phyloP scores from a whole-genome alignment of 2,888 invertebrate species.

The Cheilosia vernalis region DNA sequence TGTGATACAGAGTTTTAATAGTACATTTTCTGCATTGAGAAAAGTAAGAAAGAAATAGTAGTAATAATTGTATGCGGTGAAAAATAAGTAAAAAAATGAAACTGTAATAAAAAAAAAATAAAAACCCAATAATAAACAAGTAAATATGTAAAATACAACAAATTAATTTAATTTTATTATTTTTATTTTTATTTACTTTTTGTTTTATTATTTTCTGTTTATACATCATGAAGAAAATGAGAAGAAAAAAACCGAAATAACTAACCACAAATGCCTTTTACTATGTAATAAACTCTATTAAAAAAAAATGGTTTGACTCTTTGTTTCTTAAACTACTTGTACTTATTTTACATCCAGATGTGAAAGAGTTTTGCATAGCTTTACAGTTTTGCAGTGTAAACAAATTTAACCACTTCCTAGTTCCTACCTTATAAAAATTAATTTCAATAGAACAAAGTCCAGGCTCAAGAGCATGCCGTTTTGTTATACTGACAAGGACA shows the following conservation, averaged over 20 bases:
- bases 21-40: conserved; percentile 68
- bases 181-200: conserved; percentile 52
- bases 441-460: too few relatives aligned
- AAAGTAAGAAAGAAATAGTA: conserved; percentile 46
- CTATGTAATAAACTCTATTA: conserved; percentile 68
- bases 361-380: too few relatives aligned
- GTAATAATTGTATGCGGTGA: conserved; percentile 56
- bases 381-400: too few relatives aligned
- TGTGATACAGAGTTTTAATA: conserved; percentile 74
- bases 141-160: conserved; percentile 46
- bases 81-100: conserved; percentile 27
- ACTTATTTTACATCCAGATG: too few relatives aligned
- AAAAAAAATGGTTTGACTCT: conserved; percentile 14
- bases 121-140: conserved; percentile 34
- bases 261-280: conserved; percentile 73
- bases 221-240: conserved; percentile 33
- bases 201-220: conserved; percentile 53
- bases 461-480: too few relatives aligned
- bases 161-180: conserved; percentile 57
- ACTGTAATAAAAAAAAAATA: conserved; percentile 40
- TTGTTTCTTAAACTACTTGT: background rate
- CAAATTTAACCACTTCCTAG: too few relatives aligned
- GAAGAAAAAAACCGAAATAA: conserved; percentile 43
- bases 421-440: too few relatives aligned
- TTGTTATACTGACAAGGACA: too few relatives aligned